Conservation (phyloP, 2,888 invertebrate genomes). For the Xestia c-nigrum region DNA sequence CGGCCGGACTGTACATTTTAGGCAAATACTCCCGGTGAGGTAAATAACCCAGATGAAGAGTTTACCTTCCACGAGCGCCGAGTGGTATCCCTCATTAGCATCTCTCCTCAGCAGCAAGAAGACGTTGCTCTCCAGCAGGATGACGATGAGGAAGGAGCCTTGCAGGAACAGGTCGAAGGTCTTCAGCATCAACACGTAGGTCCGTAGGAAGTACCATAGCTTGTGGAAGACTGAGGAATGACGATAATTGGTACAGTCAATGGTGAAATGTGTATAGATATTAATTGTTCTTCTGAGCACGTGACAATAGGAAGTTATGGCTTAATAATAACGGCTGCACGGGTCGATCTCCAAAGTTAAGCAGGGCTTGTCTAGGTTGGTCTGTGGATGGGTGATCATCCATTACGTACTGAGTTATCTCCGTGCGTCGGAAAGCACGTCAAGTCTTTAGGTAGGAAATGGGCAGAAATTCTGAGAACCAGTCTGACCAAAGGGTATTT, state of each 20-base stretch:
- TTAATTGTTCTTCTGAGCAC: background rate
- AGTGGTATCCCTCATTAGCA: slow-evolving; percentile 75
- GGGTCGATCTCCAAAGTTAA: too few species aligned
- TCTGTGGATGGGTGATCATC: too few species aligned
- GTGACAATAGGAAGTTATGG: too few species aligned
- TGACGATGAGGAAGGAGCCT: slow-evolving; percentile 81
- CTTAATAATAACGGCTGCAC: too few species aligned
- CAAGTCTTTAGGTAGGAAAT: too few species aligned
- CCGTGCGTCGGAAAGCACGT: too few species aligned
- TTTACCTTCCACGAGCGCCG: slow-evolving; percentile 78
- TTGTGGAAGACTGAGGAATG: slow-evolving; percentile 73
- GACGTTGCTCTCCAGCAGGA: slow-evolving; percentile 81
- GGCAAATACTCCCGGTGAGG: background rate
- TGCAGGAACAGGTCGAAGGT: slow-evolving; percentile 86
- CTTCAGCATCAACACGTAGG: slow-evolving; percentile 78
- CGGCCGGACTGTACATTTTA: background rate
- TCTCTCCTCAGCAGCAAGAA: slow-evolving; percentile 80
- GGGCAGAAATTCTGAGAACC: too few species aligned
- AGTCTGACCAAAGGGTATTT: too few species aligned
- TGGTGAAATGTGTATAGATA: background rate
- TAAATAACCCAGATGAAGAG: background rate
- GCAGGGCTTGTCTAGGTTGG: too few species aligned
- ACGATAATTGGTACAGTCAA: background rate
- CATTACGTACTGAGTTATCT: too few species aligned
- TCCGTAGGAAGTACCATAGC: slow-evolving; percentile 80